phyloP scores from a whole-genome alignment of 2,113 vertebrate species.

The Ascaphus truei region DNA sequence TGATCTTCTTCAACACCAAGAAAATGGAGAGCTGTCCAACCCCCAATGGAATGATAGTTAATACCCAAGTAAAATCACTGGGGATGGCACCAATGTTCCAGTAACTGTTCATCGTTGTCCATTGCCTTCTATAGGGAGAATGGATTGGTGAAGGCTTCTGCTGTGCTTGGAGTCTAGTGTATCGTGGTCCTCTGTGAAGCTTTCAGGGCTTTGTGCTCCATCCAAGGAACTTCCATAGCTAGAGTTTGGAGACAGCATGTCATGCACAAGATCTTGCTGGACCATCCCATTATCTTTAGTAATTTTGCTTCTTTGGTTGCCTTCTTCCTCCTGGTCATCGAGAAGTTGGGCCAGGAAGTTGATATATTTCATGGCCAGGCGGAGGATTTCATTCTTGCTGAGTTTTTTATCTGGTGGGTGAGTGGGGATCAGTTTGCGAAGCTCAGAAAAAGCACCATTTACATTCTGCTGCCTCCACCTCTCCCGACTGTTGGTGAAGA shows the following conservation, averaged over 20 bases:
- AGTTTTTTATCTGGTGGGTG: conserved; percentile 92
- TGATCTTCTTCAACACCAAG: not conserved
- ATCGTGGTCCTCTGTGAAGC: conserved; percentile 82
- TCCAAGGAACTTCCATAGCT: conserved; percentile 89
- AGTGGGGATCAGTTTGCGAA: conserved; percentile 90
- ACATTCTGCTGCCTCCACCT: conserved; percentile 94
- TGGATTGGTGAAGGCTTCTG: conserved; percentile 70
- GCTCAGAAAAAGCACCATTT: conserved; percentile 88
- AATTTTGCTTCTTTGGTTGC: conserved; percentile 70
- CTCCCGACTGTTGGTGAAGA: conserved; percentile 93
- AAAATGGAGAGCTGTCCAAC: not conserved
- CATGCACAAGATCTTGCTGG: conserved; percentile 85
- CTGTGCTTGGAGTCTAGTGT: conserved; percentile 64
- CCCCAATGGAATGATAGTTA: not conserved
- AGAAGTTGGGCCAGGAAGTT: conserved; percentile 94
- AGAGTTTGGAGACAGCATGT: conserved; percentile 80
- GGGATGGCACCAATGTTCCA: conserved; percentile 58
- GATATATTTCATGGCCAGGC: conserved; percentile 95
- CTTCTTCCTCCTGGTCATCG: conserved; percentile 89
- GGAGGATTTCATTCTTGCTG: conserved; percentile 93
- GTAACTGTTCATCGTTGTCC: conserved; percentile 76
- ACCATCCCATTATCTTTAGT: conserved; percentile 73
- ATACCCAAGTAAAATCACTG: conserved; percentile 24
- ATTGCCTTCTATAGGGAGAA: conserved; percentile 74
- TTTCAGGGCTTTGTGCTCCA: conserved; percentile 86